Evolutionary conservation across 2,113 vertebrate species (phyloP), one percentile per base, ranked within the genome.

Genomic region (Megaleporinus macrocephalus): DNA sequence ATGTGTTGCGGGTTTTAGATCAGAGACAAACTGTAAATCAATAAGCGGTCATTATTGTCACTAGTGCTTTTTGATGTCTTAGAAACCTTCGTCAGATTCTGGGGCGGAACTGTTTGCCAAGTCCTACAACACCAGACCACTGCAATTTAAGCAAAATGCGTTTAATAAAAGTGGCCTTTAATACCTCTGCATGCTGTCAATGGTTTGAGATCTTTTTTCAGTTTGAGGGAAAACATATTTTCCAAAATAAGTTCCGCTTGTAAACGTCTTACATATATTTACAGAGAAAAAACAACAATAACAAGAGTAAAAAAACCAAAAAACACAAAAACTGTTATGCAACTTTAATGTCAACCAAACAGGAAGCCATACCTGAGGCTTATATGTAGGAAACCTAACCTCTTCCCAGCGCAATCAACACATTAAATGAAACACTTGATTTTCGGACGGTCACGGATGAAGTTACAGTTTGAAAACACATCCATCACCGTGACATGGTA

Each of bases 401-500:
- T 49, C 44, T 13, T 3, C 26, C 26, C n/a, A 63, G 6, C 16
- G 26, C 20, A 77, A 77, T 51, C 59, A 77, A 13, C 9, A 44
- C n/a, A 62, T 24, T 22, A 44, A 76, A 26, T 16, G 20, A 30
- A 77, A 53, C 26, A 33, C 14, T 36, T 69, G 18, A 11, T 14
- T 16, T 55, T 12, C 11, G 15, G 20, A 55, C 18, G 36, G 29
- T 0, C 47, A 14, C 1, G 30, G 30, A 11, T 33, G 65, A 68
- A 12, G 29, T 27, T 59, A 74, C 78, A 80, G 44, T 33, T 16
- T 20, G 22, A 5, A 24, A 86, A 84, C 73, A 84, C 80, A 91
- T 91, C 86, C 62, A 85, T 91, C 90, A 90, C 78, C 33, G 29
- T 89, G 87, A 89, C 88, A 90, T 81, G 51, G 63, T 16, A 44